A percentile compares a stretch with the other conserved stretches of the same genome.
phyloP scores from a whole-genome alignment of 1,140 invertebrate species.

The Philopotamus ludificatus region DNA sequence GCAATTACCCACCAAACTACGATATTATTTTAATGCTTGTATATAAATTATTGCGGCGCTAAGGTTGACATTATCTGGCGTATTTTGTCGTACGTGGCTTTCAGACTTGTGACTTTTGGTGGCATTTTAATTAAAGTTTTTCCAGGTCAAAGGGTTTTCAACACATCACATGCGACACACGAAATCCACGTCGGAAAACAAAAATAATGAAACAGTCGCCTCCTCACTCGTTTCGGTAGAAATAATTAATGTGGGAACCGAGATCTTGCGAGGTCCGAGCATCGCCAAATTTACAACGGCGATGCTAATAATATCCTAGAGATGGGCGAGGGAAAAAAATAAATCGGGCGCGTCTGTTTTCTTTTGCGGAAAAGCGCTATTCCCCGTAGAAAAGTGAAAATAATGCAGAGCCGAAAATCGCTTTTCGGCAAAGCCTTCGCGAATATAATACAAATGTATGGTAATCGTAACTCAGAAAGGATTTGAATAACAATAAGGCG shows the following conservation, averaged over 20 bases:
- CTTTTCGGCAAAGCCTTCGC: background rate
- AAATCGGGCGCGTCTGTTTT: background rate
- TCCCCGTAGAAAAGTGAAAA: background rate
- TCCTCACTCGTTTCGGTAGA: no score
- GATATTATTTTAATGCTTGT: no score
- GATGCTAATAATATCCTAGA: no score
- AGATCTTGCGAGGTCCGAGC: no score
- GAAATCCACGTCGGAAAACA: background rate
- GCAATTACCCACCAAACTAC: no score
- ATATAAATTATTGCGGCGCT: no score
- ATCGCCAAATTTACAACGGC: no score
- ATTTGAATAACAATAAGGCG: conserved; percentile 16
- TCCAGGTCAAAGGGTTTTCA: conserved; percentile 21
- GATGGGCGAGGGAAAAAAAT: no score
- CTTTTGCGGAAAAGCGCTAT: background rate
- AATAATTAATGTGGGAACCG: no score
- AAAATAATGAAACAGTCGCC: background rate
- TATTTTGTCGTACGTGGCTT: background rate
- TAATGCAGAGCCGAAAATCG: background rate
- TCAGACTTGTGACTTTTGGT: conserved; percentile 17
- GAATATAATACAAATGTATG: conserved; percentile 19
- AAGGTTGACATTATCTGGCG: background rate
- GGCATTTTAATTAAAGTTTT: conserved; percentile 31
- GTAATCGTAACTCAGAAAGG: conserved; percentile 17
- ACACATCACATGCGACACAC: conserved; percentile 5